Evolutionary conservation across 2,888 invertebrate species (phyloP).

Genomic region (Drosophila hamatofila): DNA sequence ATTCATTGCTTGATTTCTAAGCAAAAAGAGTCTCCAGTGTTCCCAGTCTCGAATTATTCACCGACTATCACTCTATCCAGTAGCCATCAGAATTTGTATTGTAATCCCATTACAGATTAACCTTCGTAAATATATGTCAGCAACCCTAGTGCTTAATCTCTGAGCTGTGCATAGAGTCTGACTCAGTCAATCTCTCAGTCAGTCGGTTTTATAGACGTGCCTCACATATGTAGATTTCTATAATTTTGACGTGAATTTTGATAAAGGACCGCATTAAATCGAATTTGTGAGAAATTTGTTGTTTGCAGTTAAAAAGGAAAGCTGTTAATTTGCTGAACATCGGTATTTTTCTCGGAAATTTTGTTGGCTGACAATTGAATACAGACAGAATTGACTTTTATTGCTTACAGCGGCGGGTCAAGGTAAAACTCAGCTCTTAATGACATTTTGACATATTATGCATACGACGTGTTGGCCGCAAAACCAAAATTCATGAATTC

Average conservation of each 20-base stretch:
- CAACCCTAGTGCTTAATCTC: neutral
- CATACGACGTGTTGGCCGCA: constrained; percentile 19
- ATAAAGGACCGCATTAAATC: neutral
- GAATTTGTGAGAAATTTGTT: neutral
- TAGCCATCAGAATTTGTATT: neutral
- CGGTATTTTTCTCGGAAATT: neutral
- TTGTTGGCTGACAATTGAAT: neutral
- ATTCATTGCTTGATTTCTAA: no score
- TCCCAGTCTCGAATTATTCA: neutral
- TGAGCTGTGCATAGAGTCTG: neutral
- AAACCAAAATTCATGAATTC: neutral
- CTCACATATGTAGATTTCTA: neutral
- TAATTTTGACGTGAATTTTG: neutral
- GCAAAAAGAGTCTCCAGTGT: no score
- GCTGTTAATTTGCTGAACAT: neutral
- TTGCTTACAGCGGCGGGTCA: neutral
- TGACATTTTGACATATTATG: constrained; percentile 18
- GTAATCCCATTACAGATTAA: neutral
- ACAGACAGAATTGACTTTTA: neutral
- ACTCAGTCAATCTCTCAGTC: neutral
- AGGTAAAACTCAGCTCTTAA: neutral
- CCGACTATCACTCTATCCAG: neutral
- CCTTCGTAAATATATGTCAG: neutral
- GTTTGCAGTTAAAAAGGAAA: no score
- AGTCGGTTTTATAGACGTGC: no score